Percentiles rank a stretch among this genome's conserved stretches.
phyloP scores from a whole-genome alignment of 2,113 vertebrate species.

The Urocolius indicus region DNA sequence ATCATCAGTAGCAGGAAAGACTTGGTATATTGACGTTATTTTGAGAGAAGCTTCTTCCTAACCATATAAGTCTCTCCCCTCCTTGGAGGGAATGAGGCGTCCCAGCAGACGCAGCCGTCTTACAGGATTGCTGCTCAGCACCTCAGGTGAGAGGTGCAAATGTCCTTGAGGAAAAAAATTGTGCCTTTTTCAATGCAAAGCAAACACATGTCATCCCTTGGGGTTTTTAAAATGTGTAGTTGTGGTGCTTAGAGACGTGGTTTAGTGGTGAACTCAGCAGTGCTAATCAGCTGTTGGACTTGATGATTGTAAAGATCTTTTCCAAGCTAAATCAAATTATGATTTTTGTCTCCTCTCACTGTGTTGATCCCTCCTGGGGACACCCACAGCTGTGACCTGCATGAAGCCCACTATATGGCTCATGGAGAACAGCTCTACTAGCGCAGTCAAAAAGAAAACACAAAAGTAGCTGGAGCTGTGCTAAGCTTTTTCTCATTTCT shows the following conservation, averaged over 20 bases:
- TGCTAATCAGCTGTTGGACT: too few relatives aligned
- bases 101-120: not conserved
- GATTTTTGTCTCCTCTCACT: not conserved
- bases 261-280: too few relatives aligned
- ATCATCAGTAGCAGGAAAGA: not conserved
- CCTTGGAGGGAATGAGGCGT: fast-evolving
- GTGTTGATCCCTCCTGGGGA: not conserved
- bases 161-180: not conserved
- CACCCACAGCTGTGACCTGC: not conserved
- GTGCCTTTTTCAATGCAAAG: not conserved
- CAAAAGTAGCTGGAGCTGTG: not conserved
- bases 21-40: not conserved
- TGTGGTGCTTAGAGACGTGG: too few relatives aligned
- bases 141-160: not conserved
- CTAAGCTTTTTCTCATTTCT: not conserved
- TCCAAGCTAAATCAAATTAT: too few relatives aligned
- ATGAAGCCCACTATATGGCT: not conserved
- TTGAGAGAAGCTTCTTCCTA: not conserved
- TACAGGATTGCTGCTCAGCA: not conserved
- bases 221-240: too few relatives aligned
- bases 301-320: too few relatives aligned
- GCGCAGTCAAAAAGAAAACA: not conserved
- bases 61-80: not conserved
- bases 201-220: not conserved
- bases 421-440: not conserved